phyloP scores from a whole-genome alignment of 2,797 vertebrate species.

The Oophaga sylvatica region DNA sequence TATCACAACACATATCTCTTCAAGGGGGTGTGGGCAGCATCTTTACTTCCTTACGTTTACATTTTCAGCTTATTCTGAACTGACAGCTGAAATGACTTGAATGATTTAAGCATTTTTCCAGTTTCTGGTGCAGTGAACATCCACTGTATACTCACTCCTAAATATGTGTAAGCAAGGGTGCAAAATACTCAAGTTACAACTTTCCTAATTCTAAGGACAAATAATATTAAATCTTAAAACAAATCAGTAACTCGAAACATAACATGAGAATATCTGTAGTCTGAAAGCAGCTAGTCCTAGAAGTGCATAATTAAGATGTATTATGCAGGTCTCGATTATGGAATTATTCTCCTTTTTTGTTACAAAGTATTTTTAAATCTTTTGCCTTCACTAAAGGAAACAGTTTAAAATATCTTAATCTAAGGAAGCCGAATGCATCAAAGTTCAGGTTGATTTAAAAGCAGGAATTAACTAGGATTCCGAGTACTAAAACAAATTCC shows the following conservation, averaged over 20 bases:
- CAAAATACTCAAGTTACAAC: no score
- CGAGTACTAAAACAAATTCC: conserved; percentile 3
- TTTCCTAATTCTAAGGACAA: no score
- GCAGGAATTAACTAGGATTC: conserved; percentile 5
- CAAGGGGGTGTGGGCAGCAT: no score
- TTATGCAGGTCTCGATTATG: conserved; percentile 2
- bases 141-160: background rate
- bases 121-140: no score
- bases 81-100: no score
- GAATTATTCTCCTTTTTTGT: conserved; percentile 19
- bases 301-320: conserved; percentile 7
- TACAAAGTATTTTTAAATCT: conserved; percentile 18
- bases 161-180: no score
- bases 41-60: no score
- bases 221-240: no score
- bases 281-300: background rate
- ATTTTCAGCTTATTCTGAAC: no score
- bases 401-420: background rate
- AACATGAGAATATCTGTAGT: background rate
- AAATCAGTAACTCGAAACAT: background rate
- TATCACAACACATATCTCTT: no score
- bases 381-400: background rate
- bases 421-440: background rate
- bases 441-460: conserved; percentile 17
- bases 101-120: no score